Conservation (phyloP, 2,113 vertebrate species). For the Hemibagrus wyckioides region DNA sequence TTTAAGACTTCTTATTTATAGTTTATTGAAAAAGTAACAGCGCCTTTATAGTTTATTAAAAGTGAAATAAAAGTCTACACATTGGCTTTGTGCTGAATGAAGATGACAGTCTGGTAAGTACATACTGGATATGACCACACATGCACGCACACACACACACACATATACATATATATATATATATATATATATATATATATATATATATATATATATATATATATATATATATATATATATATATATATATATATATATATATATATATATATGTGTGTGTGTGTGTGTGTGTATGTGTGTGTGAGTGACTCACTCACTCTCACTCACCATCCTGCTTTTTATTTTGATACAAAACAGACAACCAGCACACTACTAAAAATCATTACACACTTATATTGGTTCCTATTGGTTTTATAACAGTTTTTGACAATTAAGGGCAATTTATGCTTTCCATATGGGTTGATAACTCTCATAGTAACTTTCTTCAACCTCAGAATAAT, state of each 20-base stretch:
- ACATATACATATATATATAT: neutral
- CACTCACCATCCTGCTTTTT: no score
- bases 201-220: no score
- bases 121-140: constrained; percentile 56
- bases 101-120: constrained; percentile 54
- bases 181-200: neutral
- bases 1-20: constrained; percentile 76
- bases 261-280: no score
- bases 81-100: constrained; percentile 62
- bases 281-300: no score
- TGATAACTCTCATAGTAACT: neutral
- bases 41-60: constrained; percentile 79
- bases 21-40: constrained; percentile 81
- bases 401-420: neutral
- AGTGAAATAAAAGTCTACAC: constrained; percentile 72
- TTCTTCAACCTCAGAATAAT: neutral
- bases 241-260: no score
- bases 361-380: neutral
- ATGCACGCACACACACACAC: neutral
- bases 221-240: no score
- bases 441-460: neutral
- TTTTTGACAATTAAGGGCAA: neutral
- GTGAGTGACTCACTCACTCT: no score
- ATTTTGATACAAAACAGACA: neutral
- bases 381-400: neutral